A percentile compares a stretch with the other conserved stretches of the same genome.
Evolutionary conservation across 37 sponge, comb jelly and placozoan species (phyloP).

Genomic region (Dysidea cf. avara): DNA sequence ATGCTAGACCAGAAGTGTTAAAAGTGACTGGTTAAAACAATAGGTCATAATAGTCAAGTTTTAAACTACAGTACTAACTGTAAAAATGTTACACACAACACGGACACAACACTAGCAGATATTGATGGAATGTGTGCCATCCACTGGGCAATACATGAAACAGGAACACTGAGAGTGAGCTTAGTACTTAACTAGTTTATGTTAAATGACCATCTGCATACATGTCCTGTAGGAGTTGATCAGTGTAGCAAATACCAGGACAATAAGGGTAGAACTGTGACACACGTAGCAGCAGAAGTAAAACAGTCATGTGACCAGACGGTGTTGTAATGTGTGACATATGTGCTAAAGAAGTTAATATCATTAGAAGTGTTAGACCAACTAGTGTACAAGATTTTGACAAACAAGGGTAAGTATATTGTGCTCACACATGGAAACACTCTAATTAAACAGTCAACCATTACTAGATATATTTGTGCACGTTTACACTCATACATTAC

Average conservation of each 20-base stretch:
- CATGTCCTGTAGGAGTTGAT: slow-evolving; percentile 33
- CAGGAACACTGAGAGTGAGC: slow-evolving; percentile 42
- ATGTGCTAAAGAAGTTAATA: slow-evolving; percentile 55
- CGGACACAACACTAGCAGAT: slow-evolving; percentile 47
- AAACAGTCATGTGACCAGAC: slow-evolving; percentile 14
- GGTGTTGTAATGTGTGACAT: slow-evolving; percentile 27
- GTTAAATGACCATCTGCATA: too few species aligned
- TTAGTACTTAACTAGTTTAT: neutral
- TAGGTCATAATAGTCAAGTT: slow-evolving; percentile 3
- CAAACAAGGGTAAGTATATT: slow-evolving; percentile 51
- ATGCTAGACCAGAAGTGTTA: slow-evolving; percentile 53
- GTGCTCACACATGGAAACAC: too few species aligned
- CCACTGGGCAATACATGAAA: slow-evolving; percentile 74
- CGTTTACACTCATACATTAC: neutral
- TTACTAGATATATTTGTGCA: neutral
- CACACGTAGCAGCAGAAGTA: slow-evolving; percentile 77
- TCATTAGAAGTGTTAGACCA: slow-evolving; percentile 55
- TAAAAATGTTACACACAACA: too few species aligned
- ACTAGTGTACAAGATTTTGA: slow-evolving; percentile 64
- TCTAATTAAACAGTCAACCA: neutral
- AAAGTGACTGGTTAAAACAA: slow-evolving; percentile 30
- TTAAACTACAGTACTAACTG: too few species aligned
- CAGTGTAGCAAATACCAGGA: slow-evolving; percentile 35
- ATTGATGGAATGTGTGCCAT: slow-evolving; percentile 82
- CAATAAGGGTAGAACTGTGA: slow-evolving; percentile 68